Base-by-base conservation (phyloP, 2,888 invertebrate species). In the Hanleya hanleyi region DNA sequence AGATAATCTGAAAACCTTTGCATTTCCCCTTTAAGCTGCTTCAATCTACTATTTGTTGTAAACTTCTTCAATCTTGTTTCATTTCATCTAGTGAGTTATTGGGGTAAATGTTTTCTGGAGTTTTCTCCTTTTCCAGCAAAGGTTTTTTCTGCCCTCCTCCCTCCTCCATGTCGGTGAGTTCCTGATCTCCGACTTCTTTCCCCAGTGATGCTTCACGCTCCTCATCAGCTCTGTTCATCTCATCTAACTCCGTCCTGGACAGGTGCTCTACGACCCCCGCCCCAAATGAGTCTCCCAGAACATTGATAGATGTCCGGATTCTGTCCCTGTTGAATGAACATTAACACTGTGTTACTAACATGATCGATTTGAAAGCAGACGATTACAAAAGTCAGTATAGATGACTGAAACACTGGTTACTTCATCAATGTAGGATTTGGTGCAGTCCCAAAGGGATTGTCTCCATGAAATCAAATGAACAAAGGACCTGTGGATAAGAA, bases 231-330 rank as follows among this genome's bases (percentile, higher is more conserved):
- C 80, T 76, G 76, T 90, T 89, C 65, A 85, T 81, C 64, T 83
- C 84, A 3, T 82, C 90, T 71, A 92, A 83, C 76, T 92, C 92
- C 5, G 86, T 83, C 73, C 88, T 87, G 35, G 90, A 91, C 71
- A 92, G 85, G 83, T 93, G 92, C 75, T 91, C 88, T 5, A 93
- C 92, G 65, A 93, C 92, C 57, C 92, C 92, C n/a, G 93, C 92
- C 32, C 93, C 93, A 83, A 90, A 92, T 64, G 92, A 92, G 84
- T 93, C 93, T 33, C 93, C 93, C 29, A 93, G 86, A 5, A 93
- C 92, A 83, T 93, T 93, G 79, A 93, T 91, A 0, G 92, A 91
- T 12, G 93, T 93, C 68, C 93, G 87, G 73, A 93, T 89, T 77
- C 93, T 90, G 84, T 93, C 93, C 71, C 93, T 93, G 81, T 33